phyloP scores from a whole-genome alignment of 2,113 vertebrate genomes.

The Alethe diademata region DNA sequence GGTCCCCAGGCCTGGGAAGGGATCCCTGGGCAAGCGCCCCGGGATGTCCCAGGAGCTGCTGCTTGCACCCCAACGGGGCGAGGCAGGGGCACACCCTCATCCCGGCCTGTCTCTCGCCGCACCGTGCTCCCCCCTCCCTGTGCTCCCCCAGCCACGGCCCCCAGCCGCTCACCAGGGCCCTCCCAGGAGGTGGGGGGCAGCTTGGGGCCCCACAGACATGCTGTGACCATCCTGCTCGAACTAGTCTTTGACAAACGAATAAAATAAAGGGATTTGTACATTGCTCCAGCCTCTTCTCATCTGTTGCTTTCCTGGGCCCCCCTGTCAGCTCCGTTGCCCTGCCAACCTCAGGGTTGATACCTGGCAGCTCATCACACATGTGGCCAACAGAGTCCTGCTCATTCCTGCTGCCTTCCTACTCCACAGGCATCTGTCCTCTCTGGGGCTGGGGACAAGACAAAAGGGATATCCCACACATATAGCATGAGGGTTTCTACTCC shows the following conservation, averaged over 20 bases:
- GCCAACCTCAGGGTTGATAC: neutral
- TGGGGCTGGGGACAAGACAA: accelerated
- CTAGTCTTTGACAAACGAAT: conserved; percentile 69
- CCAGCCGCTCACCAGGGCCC: neutral
- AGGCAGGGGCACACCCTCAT: neutral
- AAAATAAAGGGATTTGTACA: conserved; percentile 74
- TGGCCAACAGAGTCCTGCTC: neutral
- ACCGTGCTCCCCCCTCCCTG: neutral
- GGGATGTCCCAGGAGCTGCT: neutral
- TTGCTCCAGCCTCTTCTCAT: conserved; percentile 20
- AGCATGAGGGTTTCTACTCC: neutral
- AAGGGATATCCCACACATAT: accelerated
- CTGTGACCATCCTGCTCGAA: conserved; percentile 72
- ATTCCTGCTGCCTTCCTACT: neutral
- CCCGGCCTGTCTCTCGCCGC: neutral
- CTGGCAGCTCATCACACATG: neutral
- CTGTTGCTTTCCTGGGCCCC: neutral
- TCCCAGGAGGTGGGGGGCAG: neutral
- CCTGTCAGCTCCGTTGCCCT: accelerated
- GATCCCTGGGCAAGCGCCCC: neutral
- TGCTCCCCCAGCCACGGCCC: conserved; percentile 9
- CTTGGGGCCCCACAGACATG: conserved; percentile 49
- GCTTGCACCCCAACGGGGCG: neutral
- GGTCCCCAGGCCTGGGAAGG: neutral
- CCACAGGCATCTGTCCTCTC: neutral